These are phyloP conservation scores for Malaclemys terrapin DNA, from an alignment of 2,113 vertebrate species.

Conservation along the genomic window DNA sequence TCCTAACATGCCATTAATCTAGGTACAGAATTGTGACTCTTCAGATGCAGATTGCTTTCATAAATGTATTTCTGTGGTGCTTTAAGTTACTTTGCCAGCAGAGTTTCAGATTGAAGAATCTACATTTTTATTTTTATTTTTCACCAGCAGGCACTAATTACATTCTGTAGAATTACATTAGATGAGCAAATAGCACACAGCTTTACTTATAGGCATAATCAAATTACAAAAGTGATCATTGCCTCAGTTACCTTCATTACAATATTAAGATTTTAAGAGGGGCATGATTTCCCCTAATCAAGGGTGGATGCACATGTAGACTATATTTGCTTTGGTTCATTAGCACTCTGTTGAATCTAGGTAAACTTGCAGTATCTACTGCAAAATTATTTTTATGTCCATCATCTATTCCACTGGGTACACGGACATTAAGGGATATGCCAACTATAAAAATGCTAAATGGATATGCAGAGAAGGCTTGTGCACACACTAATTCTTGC, in stretches of 20 bases:
- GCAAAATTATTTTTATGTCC: background rate
- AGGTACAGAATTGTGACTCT: background rate
- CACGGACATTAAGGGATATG: background rate
- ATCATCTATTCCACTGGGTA: background rate
- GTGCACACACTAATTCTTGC: slow-evolving; percentile 8
- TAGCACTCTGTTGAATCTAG: background rate
- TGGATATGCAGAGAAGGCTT: slow-evolving; percentile 1
- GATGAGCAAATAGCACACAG: background rate
- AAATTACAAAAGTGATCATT: background rate
- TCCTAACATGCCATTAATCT: background rate
- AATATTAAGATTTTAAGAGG: background rate
- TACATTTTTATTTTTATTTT: background rate
- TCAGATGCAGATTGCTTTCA: background rate
- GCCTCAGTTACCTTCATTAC: background rate
- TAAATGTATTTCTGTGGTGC: background rate
- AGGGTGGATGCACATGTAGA: background rate
- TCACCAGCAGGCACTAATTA: background rate
- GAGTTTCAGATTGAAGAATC: background rate
- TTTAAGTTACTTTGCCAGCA: background rate
- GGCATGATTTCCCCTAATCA: background rate
- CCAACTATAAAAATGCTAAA: background rate
- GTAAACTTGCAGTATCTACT: slow-evolving; percentile 2
- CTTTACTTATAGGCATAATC: slow-evolving; percentile 4
- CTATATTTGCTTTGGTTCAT: background rate
- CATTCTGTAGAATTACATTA: background rate